Evolutionary conservation across 2,797 vertebrate species (phyloP), one percentile per base, ranked within the genome.

Genomic region (Gambelia wislizenii): DNA sequence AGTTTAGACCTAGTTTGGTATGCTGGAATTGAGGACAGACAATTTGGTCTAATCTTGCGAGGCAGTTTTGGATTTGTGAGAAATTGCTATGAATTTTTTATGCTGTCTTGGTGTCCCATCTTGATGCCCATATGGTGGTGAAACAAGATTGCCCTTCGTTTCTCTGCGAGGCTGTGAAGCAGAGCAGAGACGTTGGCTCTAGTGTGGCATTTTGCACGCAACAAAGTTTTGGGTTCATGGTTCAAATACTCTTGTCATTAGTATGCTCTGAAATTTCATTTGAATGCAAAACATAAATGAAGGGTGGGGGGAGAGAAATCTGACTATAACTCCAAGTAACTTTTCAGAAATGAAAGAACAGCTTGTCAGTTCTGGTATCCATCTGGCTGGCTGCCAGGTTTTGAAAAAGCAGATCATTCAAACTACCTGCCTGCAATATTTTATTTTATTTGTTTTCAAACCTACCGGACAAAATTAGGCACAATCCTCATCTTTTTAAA

Each of bases 21-120:
- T 91, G 92, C 93, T 95, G 93, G 89, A 59, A 30, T 61, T 61
- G 54, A 44, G 49, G 30, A 76, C 36, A 30, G 77, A 36, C 27
- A 3, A 4, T 70, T 75, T 59, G 70, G 25, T 59, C 25, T 59
- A 52, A 59, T 44, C 69, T 56, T 74, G 86, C 2, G 8, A 47
- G 42, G 22, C 22, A 56, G 16, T n/a, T 70, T 61, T 76, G 64
- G 49, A n/a, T 22, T 47, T 22, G 52, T 9, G 44, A 44, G 69
- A 76, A 83, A 42, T 39, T n/a, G 13, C 87, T 33, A 2, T 52
- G 70, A 30, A 54, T 75, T 25, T 16, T 78, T 47, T 27, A 27
- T 18, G 79, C 39, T 5, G 13, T 30, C 10, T 87, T 1, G 3
- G 13, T 12, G 7, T 64, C 36, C 7, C 49, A 18, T 39, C 25